Base-by-base conservation (phyloP, 2,888 invertebrate genomes). In the Pseudococcus longispinus region DNA sequence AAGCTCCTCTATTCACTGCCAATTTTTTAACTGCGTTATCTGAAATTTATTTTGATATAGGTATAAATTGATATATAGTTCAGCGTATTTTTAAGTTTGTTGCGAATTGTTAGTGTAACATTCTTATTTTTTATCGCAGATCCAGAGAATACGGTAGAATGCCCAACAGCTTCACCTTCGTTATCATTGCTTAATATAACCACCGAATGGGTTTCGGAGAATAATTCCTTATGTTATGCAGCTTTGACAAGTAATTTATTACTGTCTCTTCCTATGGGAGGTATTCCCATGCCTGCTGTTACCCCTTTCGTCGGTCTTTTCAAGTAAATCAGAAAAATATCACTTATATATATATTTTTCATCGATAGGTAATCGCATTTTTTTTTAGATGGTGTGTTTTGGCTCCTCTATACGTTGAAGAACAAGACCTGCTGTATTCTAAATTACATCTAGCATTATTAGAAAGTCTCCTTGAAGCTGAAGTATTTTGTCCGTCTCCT, bases 11-110 rank as follows among this genome's bases (percentile, higher is more conserved):
- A 90, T 97, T 97, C 91, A 95, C 96, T 1, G 95, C 97, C 0
- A 96, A 96, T 91, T 95, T 97, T 90, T 93, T 97, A 89, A 96
- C 97, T 0, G 95, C 96, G 0, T 94, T 96, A 13, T 94, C 96
- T 0, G 95, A 96, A 90, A 92, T 96, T 87, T 89, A 89, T 88
- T 88, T 88, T 80, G 84, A 87, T 51, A 88, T 85, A 37, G 88
- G 89, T 89, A 86, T 80, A 60, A 8, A 37, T 42, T 87, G 32
- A 51, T 37, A 13, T 3, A 37, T 4, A 37, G 8, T 6, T 37
- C 37, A 37, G n/a, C n/a, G n/a, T n/a, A n/a, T n/a, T n/a, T n/a
- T n/a, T n/a, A n/a, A n/a, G n/a, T n/a, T n/a, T n/a, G n/a, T n/a
- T n/a, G n/a, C n/a, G 37, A 37, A 37, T 37, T 37, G 37, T 37